phyloP scores from a whole-genome alignment of 2,888 invertebrate genomes.

The Sthenelais limicola region DNA sequence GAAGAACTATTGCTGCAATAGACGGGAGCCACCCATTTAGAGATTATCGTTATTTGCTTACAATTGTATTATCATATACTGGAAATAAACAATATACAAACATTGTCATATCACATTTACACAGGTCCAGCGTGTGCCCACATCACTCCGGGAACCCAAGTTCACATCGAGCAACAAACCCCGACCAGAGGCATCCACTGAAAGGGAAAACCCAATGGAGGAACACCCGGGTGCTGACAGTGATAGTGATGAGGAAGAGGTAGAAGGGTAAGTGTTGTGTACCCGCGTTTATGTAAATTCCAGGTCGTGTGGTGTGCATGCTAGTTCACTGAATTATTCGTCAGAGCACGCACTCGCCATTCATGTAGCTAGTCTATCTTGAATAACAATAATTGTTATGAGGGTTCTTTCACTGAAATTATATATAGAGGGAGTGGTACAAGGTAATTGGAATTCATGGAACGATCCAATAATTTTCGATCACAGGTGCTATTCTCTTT shows the following conservation, averaged over 20 bases:
- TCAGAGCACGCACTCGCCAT: too few species aligned
- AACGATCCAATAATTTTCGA: too few species aligned
- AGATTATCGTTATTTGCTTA: background rate
- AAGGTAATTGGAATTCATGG: too few species aligned
- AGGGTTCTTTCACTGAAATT: too few species aligned
- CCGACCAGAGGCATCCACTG: background rate
- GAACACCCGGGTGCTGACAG: slow-evolving; percentile 52
- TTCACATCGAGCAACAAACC: slow-evolving; percentile 21
- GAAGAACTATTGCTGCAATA: background rate
- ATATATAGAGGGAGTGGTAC: too few species aligned
- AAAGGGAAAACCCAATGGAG: slow-evolving; percentile 44
- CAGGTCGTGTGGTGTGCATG: too few species aligned
- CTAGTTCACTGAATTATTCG: too few species aligned
- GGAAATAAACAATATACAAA: background rate
- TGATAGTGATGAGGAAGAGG: slow-evolving; percentile 45
- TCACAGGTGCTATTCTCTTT: too few species aligned
- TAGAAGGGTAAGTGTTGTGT: slow-evolving; percentile 36
- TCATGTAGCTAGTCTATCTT: too few species aligned
- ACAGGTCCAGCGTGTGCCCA: slow-evolving; percentile 7
- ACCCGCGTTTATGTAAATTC: too few species aligned
- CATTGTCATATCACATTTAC: background rate
- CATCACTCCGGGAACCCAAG: slow-evolving; percentile 4
- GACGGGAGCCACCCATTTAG: background rate
- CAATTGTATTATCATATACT: background rate
- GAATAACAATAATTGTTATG: too few species aligned